A percentile compares a stretch with the other conserved stretches of the same genome.
Conservation (phyloP, 2,888 invertebrate genomes). For the Papilio gigon region DNA sequence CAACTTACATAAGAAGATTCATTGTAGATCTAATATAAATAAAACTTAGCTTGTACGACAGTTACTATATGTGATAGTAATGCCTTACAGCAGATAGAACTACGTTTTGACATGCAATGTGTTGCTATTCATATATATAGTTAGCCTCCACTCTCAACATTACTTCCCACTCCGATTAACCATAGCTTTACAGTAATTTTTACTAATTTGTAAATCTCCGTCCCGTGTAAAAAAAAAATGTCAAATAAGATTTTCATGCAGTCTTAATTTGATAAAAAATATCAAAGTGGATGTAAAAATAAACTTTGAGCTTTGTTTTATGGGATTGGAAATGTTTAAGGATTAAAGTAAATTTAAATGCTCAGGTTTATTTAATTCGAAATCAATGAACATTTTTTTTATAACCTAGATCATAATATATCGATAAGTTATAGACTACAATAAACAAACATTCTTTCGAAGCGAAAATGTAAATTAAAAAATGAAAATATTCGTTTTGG, state of each 20-base stretch:
- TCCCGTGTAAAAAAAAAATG: constrained; percentile 5
- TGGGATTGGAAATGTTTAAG: constrained; percentile 29
- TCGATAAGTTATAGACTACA: background rate
- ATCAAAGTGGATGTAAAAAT: constrained; percentile 42
- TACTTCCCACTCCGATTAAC: constrained; percentile 39
- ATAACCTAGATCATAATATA: constrained; percentile 1
- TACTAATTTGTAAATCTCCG: background rate
- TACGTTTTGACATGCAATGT: constrained; percentile 51
- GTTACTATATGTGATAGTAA: constrained; percentile 48
- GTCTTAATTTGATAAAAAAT: constrained; percentile 55
- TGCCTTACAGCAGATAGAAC: constrained; percentile 52
- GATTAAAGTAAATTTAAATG: background rate
- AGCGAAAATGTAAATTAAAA: background rate
- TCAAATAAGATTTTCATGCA: constrained; percentile 51
- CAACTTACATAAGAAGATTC: constrained; percentile 51
- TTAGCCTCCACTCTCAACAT: constrained; percentile 24
- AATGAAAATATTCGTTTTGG: background rate
- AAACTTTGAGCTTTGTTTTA: constrained; percentile 47
- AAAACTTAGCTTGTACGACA: constrained; percentile 58
- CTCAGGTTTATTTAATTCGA: background rate
- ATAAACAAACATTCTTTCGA: background rate
- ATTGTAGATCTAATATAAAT: constrained; percentile 54
- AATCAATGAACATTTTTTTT: constrained; percentile 7
- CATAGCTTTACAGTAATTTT: constrained; percentile 9
- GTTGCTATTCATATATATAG: constrained; percentile 42